Evolutionary conservation across 2,888 invertebrate species (phyloP), one percentile per base, ranked within the genome.

Genomic region (Biston stratarius): DNA sequence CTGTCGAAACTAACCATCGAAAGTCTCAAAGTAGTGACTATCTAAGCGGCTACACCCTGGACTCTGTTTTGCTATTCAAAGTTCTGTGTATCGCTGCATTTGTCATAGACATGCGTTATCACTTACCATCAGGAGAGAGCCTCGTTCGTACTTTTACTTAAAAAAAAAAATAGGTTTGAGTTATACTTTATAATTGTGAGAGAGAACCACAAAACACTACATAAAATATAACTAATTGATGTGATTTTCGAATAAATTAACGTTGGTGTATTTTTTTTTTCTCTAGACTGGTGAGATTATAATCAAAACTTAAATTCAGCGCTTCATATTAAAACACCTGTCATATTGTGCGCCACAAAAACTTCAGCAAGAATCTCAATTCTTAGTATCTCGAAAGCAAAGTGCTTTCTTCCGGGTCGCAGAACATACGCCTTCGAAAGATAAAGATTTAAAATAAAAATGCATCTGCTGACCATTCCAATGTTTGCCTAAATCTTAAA

Each of bases 391-490:
- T 49, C 9, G n/a, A 61, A 47, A 36, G 15, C 34, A 38, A 58
- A 58, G 47, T 58, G 58, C 11, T 24, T 44, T 44, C 52, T 52
- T 61, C 52, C 52, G 61, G 61, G 59, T 51, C 56, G 49, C 60
- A 52, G 52, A 51, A 66, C 68, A 69, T 71, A 73, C 71, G 69
- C 74, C 68, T 74, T 44, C 42, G 49, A 5, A 11, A 51, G 15
- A 70, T 71, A 72, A 69, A 74, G 7, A 74, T 74, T 75, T 67
- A 64, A 42, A n/a, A 38, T 66, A 64, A 42, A n/a, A 38, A 71
- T 62, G 75, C 78, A 82, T 81, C 78, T 83, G 78, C 71, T 77
- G 77, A 77, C 83, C 83, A 74, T 70, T 70, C 64, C 72, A 71
- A 63, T 72, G 72, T 74, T 75, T 76, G 76, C 75, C 75, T 64